Evolutionary conservation across 2,113 vertebrate genomes (phyloP), one percentile per base, ranked within the genome.

Genomic region (Pterocles burchelli): DNA sequence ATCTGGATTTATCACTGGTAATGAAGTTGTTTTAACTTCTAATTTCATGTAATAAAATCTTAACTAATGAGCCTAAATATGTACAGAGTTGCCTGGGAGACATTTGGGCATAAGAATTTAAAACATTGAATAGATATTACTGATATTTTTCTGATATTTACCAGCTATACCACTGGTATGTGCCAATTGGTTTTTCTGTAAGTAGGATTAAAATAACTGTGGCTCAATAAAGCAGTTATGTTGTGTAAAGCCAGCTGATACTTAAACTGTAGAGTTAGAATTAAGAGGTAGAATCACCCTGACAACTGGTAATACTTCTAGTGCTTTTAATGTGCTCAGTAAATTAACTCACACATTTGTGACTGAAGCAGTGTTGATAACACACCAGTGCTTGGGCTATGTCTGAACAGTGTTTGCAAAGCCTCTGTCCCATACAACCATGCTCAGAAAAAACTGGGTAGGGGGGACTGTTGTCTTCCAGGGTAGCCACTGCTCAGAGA

Each of bases 1-100:
- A 66, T 98, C 99, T 85, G 99, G 99, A 96, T 99, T 99, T 96
- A 99, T 99, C 97, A 99, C 99, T 97, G 99, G 99, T 99, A 97
- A 98, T 70, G 31, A 55, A 54, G 70, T n/a, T 65, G 3, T 33
- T 93, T 46, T 65, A 21, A 43, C 15, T 86, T 76, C 11, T 52
- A 12, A 52, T 65, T 75, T 46, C 2, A 28, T 65, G 75, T 18
- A 43, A 57, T 73, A 51, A 13, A 38, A 22, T 76, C 55, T 71
- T 65, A 73, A 31, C 29, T 63, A 34, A 51, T 2, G 7, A 81
- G 7, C 10, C 41, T 59, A 8, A 51, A 18, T 72, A 12, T 66
- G 5, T 72, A 5, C 63, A 51, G 58, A 88, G 43, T 58, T 79
- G 26, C 29, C 49, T 93, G 52, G 26, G 46, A 73, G 65, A 80